Evolutionary conservation across 2,797 vertebrate genomes (phyloP).

Genomic region (Malacoraja senta): DNA sequence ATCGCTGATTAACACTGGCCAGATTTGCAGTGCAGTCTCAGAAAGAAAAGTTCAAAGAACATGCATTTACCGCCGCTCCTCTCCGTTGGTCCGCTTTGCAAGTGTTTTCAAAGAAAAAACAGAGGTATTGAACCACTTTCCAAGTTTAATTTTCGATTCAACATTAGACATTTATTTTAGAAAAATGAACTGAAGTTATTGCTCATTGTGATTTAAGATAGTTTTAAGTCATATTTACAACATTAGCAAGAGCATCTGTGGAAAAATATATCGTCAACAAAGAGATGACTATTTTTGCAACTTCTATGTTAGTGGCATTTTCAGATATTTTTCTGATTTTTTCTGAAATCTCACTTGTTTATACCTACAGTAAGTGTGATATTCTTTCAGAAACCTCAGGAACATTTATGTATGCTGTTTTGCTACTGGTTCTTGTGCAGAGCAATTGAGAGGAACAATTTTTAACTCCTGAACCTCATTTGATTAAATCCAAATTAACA

Average conservation of each 20-base stretch:
- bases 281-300: neutral
- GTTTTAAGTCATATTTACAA: neutral
- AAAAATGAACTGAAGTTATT: neutral
- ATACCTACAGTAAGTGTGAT: neutral
- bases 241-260: neutral
- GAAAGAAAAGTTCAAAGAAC: conserved; percentile 30
- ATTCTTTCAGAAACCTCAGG: neutral
- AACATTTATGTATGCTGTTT: neutral
- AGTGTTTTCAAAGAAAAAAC: conserved; percentile 3
- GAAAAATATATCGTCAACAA: neutral
- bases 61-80: neutral
- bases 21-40: neutral
- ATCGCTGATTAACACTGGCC: conserved; percentile 30
- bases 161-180: neutral
- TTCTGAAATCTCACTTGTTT: neutral
- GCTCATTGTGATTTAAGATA: neutral
- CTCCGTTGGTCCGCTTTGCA: neutral
- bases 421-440: neutral
- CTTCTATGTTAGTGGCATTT: neutral
- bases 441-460: neutral
- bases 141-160: neutral
- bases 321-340: neutral
- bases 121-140: neutral
- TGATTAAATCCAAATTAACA: neutral
- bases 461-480: neutral